Percentiles rank a stretch among this genome's conserved stretches.
Conservation (phyloP, 2,797 vertebrate species). For the Alauda arvensis region DNA sequence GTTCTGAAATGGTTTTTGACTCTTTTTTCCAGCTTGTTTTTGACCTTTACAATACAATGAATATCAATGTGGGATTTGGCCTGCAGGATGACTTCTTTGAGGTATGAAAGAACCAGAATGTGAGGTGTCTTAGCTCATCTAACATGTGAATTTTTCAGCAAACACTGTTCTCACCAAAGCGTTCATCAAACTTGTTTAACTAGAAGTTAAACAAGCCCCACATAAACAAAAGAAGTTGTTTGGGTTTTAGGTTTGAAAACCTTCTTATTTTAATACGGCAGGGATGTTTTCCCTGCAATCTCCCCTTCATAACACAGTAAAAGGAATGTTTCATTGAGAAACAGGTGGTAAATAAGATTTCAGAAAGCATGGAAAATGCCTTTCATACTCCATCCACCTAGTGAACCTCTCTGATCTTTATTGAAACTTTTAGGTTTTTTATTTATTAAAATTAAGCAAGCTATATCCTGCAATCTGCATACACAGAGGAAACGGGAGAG, state of each 20-base stretch:
- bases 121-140: background rate
- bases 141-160: background rate
- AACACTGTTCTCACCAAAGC: background rate
- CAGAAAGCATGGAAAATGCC: background rate
- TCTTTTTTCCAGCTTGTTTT: background rate
- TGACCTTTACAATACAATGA: background rate
- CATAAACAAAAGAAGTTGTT: background rate
- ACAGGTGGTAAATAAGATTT: background rate
- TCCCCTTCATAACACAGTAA: background rate
- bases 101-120: background rate
- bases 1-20: background rate
- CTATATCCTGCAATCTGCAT: background rate
- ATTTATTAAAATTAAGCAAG: background rate
- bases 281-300: background rate
- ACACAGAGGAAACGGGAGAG: rapidly evolving
- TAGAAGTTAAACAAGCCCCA: background rate
- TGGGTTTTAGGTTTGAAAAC: background rate
- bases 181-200: background rate
- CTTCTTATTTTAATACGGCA: background rate
- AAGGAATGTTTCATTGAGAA: background rate
- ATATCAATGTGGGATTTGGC: background rate
- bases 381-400: background rate
- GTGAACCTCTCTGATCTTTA: background rate
- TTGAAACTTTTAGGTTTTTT: background rate
- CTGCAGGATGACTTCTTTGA: background rate